Evolutionary conservation across 2,888 invertebrate genomes (phyloP).

Genomic region (Heliconius ethilla): DNA sequence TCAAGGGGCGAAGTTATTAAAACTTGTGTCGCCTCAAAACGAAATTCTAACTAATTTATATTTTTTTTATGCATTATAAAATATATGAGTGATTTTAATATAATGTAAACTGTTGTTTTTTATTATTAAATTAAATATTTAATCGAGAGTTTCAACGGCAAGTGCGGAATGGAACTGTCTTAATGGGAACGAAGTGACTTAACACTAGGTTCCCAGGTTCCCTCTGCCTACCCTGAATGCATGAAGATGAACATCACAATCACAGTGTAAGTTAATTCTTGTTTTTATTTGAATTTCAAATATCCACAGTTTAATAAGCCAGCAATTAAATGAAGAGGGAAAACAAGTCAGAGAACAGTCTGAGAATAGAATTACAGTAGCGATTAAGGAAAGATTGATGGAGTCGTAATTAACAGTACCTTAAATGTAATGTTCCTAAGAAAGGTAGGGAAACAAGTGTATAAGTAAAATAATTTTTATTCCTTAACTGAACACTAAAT

Average conservation of each 20-base stretch:
- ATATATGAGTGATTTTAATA: not conserved
- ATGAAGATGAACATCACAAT: too few relatives aligned
- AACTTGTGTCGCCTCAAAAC: conserved; percentile 6
- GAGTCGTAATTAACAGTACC: conserved; percentile 23
- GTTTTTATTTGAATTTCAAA: not conserved
- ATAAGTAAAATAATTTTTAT: not conserved
- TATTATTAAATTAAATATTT: too few relatives aligned
- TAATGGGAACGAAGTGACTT: too few relatives aligned
- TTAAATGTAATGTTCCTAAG: not conserved
- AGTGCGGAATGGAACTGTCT: too few relatives aligned
- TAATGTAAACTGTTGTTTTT: too few relatives aligned
- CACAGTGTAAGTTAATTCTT: too few relatives aligned
- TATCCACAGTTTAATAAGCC: not conserved
- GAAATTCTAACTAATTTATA: not conserved
- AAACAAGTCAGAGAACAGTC: not conserved
- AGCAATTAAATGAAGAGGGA: conserved; percentile 6
- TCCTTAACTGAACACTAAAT: not conserved
- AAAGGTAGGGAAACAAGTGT: not conserved
- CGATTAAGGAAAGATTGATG: conserved; percentile 28
- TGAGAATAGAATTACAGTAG: conserved; percentile 17
- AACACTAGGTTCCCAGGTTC: too few relatives aligned
- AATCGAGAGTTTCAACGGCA: too few relatives aligned
- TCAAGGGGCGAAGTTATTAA: too few relatives aligned
- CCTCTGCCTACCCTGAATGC: too few relatives aligned
- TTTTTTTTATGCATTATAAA: not conserved